Evolutionary conservation across 2,113 vertebrate genomes (phyloP), one percentile per base, ranked within the genome.

Genomic region (Irena cyanogastra): DNA sequence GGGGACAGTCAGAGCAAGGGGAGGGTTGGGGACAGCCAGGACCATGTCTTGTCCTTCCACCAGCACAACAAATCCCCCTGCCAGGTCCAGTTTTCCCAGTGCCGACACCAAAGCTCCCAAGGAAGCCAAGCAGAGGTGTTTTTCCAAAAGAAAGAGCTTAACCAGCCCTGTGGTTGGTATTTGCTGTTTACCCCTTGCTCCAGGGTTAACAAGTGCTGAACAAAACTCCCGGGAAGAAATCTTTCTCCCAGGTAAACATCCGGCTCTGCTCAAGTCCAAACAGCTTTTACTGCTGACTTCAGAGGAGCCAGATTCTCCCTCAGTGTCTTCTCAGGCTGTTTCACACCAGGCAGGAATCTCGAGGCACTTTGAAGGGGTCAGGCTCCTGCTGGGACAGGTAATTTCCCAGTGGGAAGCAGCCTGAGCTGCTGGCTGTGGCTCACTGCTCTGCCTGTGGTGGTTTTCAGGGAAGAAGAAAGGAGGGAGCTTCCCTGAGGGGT

Each of bases 1-100:
- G 69, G 27, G 17, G 31, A 18, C 53, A 42, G 21, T 30, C 64
- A 26, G 44, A 53, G 52, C 22, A 27, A 42, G 20, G 8, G 3
- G 8, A 54, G 5, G 8, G 1, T 1, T 1, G 2, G 11, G 24
- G 27, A 37, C 7, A 70, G 19, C 14, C 1, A 4, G 35, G 30
- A 20, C 47, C 2, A 0, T 54, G 35, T 56, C 52, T 18, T 66
- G 26, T 41, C 57, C 57, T 66, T 87, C 75, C 19, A 3, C 30
- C 12, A 5, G 47, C 70, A 45, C 44, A 70, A 56, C 47, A 61
- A 87, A 50, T 21, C 22, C 59, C 74, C 41, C 47, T 44, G 27
- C 23, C 47, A 27, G 16, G 1, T 16, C 77, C 44, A 9, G 15
- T 17, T 77, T 41, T 49, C 60, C 42, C 35, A n/a, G 17, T 5